Percentiles rank a stretch among this genome's conserved stretches.
These are phyloP conservation scores for Naja naja DNA, from an alignment of 2,113 vertebrate species.

Conservation along the genomic window DNA sequence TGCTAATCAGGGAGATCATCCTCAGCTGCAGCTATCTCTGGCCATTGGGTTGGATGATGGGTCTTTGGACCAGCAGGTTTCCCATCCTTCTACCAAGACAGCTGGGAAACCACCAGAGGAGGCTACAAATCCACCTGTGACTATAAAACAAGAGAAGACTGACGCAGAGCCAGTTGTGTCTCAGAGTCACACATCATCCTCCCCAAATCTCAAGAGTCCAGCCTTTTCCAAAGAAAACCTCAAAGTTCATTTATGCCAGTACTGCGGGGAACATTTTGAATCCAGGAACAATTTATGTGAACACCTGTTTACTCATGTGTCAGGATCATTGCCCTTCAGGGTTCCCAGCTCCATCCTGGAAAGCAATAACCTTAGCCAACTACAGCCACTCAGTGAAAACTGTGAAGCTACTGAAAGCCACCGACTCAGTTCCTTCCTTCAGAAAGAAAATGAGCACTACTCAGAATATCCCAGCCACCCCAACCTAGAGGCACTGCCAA, in stretches of 20 bases:
- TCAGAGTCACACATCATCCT: slow-evolving; percentile 64
- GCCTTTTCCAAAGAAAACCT: slow-evolving; percentile 70
- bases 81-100: slow-evolving; percentile 60
- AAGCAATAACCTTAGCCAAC: slow-evolving; percentile 78
- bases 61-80: slow-evolving; percentile 67
- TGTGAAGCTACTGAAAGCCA: slow-evolving; percentile 55
- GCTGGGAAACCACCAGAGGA: slow-evolving; percentile 76
- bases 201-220: slow-evolving; percentile 64
- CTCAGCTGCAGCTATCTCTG: slow-evolving; percentile 80
- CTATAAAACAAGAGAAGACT: slow-evolving; percentile 85
- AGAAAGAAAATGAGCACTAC: slow-evolving; percentile 63
- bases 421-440: slow-evolving; percentile 65
- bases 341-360: slow-evolving; percentile 79
- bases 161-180: slow-evolving; percentile 74
- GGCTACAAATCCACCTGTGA: slow-evolving; percentile 67
- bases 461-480: slow-evolving; percentile 68
- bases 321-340: slow-evolving; percentile 74
- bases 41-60: slow-evolving; percentile 81
- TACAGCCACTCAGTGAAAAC: slow-evolving; percentile 68
- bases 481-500: slow-evolving; percentile 79
- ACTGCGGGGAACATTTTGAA: slow-evolving; percentile 88
- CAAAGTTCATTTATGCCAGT: slow-evolving; percentile 82
- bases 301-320: slow-evolving; percentile 87
- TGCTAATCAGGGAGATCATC: slow-evolving; percentile 64
- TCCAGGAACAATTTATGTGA: slow-evolving; percentile 82